Evolutionary conservation across 2,797 vertebrate genomes (phyloP), one percentile per base, ranked within the genome.

Genomic region (Leptoclinus maculatus): DNA sequence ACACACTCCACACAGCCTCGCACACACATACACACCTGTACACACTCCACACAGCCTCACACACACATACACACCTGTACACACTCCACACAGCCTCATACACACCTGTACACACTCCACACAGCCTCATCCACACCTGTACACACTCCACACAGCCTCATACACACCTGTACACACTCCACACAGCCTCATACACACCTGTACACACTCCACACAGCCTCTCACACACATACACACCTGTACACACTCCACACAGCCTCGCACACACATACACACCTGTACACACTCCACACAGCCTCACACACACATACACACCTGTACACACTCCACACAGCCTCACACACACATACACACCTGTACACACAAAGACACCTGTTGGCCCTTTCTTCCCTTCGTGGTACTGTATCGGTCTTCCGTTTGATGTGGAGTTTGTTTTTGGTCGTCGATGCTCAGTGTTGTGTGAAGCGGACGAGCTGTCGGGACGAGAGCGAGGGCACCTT

Each of bases 401-500:
- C 83, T 80, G 86, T 87, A 88, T 92, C 85, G 21, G 68, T 86
- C 89, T 87, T 65, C 85, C 29, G 39, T 88, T 87, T 91, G 85
- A 89, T 89, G 88, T 58, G 3, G 38, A 56, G 83, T 79, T 85
- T 74, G 90, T 85, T 91, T 88, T 81, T 76, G 80, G 80, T 72
- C 2, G 79, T 85, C 32, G 25, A 66, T 86, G 87, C 79, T 79
- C 68, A 17, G 71, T 16, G 88, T 64, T 72, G 69, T 60, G 80
- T 80, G 83, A 87, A 80, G 80, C 1, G 17, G 77, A 81, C 2
- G 32, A 64, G 79, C 75, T 81, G 79, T 78, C 79, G 54, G 59
- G 78, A 64, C 67, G 72, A 83, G 71, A 71, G 64, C 41, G 43
- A 65, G 9, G 80, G 59, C 60, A 1, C 75, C 59, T 0, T 11